Evolutionary conservation across 1,140 invertebrate species (phyloP), one percentile per base, ranked within the genome.

Genomic region (Ptiloglossa arizonensis): DNA sequence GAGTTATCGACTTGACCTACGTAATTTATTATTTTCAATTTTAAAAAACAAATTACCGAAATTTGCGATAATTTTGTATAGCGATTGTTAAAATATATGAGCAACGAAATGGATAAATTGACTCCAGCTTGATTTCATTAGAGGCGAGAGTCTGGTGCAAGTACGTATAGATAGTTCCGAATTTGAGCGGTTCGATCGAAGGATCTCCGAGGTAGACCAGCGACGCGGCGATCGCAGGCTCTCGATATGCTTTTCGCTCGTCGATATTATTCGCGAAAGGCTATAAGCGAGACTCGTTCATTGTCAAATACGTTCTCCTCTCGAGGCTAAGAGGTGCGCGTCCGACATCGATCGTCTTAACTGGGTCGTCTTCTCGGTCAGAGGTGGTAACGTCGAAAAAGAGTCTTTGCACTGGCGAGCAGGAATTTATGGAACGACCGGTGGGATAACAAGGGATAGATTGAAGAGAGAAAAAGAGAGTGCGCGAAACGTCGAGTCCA

Each of bases 281-380:
- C 22, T 44, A 17, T 15, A 44, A 50, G 32, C n/a, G 19, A n/a
- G 29, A 41, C 27, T 48, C 35, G 38, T 56, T 54, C 22, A 41
- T 69, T 38, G 44, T 50, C 56, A 27, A 59, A 69, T 35, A 59
- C 24, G 41, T 60, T 60, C 29, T 29, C 3, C 38, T 19, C 44
- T 41, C 56, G 41, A 48, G 22, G 22, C 35, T 63, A 41, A 56
- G 52, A 19, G 35, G 50, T 15, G 29, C 32, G 69, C 66, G 52
- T 62, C 60, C 64, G 46, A 19, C 80, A 83, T 80, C 82, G 79
- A 86, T 86, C 79, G 48, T 17, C 29, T 54, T 70, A 81, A 81
- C 82, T 74, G 72, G 82, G 82, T 79, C 82, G 75, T 68, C 44
- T 19, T 46, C 46, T 64, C 32, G 68, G 69, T 57, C 80, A 66